Evolutionary conservation across 1,140 invertebrate genomes (phyloP).

Genomic region (Ips nitidus): DNA sequence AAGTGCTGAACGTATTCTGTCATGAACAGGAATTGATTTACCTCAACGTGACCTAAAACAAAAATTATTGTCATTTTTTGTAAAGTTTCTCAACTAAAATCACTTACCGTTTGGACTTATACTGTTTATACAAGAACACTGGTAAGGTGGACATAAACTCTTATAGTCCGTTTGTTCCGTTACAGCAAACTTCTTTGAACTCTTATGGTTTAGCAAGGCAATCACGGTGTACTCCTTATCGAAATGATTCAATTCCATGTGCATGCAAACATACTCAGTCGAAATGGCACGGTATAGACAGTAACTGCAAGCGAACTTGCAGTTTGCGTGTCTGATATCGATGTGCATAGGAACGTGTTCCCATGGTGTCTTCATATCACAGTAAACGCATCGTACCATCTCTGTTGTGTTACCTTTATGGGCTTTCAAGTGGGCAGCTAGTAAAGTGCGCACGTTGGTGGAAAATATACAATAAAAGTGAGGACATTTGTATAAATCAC

Average conservation of each 20-base stretch:
- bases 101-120: too few relatives aligned
- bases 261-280: slow-evolving; percentile 57
- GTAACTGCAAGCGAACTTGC: slow-evolving; percentile 59
- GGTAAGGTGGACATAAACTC: slow-evolving; percentile 32
- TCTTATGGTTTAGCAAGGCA: slow-evolving; percentile 12
- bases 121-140: slow-evolving; percentile 2
- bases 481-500: slow-evolving; percentile 62
- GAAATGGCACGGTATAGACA: slow-evolving; percentile 61
- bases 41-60: too few relatives aligned
- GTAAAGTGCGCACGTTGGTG: slow-evolving; percentile 49
- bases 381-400: slow-evolving; percentile 47
- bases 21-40: slow-evolving; percentile 34
- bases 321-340: slow-evolving; percentile 55
- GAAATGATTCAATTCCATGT: slow-evolving; percentile 51
- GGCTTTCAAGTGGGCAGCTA: slow-evolving; percentile 52
- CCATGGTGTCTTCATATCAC: slow-evolving; percentile 43
- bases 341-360: slow-evolving; percentile 42
- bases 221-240: slow-evolving; percentile 28
- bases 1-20: slow-evolving; percentile 39
- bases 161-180: slow-evolving; percentile 26
- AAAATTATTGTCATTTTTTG: too few relatives aligned
- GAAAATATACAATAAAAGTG: slow-evolving; percentile 56
- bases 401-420: slow-evolving; percentile 45
- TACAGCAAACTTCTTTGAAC: slow-evolving; percentile 28
- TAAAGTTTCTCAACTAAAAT: too few relatives aligned